A percentile compares a stretch with the other conserved stretches of the same genome.
Conservation (phyloP, 1,140 invertebrate genomes). For the Phortica variegata region DNA sequence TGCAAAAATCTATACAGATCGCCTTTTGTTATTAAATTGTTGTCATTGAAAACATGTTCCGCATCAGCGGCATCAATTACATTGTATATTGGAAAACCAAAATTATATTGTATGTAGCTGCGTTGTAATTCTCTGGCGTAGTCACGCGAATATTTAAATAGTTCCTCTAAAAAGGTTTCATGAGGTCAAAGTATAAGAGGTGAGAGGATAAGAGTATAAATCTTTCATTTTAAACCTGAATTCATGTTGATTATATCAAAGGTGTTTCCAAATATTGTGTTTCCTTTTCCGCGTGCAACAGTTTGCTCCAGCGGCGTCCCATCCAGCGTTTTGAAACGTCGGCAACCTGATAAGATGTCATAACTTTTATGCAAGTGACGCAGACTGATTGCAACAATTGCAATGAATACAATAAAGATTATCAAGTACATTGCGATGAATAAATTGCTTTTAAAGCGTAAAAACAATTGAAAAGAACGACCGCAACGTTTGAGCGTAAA, state of each 20-base stretch:
- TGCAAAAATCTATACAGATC: constrained; percentile 60
- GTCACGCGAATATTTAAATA: constrained; percentile 23
- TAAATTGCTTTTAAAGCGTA: no score
- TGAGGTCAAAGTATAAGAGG: neutral
- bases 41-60: constrained; percentile 37
- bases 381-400: constrained; percentile 9
- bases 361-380: constrained; percentile 23
- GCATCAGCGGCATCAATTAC: constrained; percentile 40
- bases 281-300: constrained; percentile 11
- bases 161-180: constrained; percentile 14
- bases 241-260: constrained; percentile 22
- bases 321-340: constrained; percentile 25
- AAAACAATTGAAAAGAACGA: no score
- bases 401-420: constrained; percentile 8
- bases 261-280: constrained; percentile 18
- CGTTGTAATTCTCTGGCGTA: constrained; percentile 16
- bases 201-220: no score
- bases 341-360: constrained; percentile 17
- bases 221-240: constrained; percentile 6
- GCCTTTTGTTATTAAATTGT: constrained; percentile 35
- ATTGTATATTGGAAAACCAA: constrained; percentile 26
- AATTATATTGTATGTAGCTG: constrained; percentile 34
- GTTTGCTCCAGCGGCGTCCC: constrained; percentile 20
- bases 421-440: constrained; percentile 12
- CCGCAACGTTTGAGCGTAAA: no score